A percentile compares a stretch with the other conserved stretches of the same genome.
phyloP scores from a whole-genome alignment of 2,888 invertebrate genomes.

The Anorthoa munda region DNA sequence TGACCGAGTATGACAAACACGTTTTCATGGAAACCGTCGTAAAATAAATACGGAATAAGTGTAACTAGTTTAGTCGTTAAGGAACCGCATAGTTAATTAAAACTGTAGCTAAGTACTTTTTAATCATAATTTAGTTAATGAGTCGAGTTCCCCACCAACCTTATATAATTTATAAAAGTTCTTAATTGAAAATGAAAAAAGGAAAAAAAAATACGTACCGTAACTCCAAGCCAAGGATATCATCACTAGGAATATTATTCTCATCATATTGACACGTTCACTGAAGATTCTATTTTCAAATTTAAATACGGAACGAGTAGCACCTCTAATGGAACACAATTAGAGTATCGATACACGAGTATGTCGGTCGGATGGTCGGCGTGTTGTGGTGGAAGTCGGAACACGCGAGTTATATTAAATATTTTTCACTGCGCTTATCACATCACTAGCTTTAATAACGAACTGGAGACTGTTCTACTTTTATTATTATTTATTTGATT shows the following conservation, averaged over 20 bases:
- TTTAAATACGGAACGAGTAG: conserved; percentile 62
- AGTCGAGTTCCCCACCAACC: conserved; percentile 7
- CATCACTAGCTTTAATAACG: conserved; percentile 50
- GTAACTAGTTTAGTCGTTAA: conserved; percentile 34
- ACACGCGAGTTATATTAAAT: conserved; percentile 75
- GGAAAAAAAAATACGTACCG: conserved; percentile 53
- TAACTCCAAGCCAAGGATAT: conserved; percentile 76
- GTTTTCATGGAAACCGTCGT: conserved; percentile 9
- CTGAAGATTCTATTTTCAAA: conserved; percentile 56
- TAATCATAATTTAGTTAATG: conserved; percentile 36
- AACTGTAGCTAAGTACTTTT: conserved; percentile 41
- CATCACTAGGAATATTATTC: conserved; percentile 58
- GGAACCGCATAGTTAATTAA: conserved; percentile 22
- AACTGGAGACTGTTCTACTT: conserved; percentile 24
- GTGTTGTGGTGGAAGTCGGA: conserved; percentile 68
- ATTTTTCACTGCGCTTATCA: conserved; percentile 74
- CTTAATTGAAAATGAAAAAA: neutral
- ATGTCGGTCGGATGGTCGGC: conserved; percentile 63
- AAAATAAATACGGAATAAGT: neutral
- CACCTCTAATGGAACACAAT: conserved; percentile 61
- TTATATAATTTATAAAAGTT: neutral
- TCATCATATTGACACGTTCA: conserved; percentile 61
- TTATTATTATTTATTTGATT: conserved; percentile 34
- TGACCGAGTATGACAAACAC: conserved; percentile 18
- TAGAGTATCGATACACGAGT: conserved; percentile 69